Evolutionary conservation across 2,888 invertebrate genomes (phyloP).

Genomic region (Leucophora obtusa): DNA sequence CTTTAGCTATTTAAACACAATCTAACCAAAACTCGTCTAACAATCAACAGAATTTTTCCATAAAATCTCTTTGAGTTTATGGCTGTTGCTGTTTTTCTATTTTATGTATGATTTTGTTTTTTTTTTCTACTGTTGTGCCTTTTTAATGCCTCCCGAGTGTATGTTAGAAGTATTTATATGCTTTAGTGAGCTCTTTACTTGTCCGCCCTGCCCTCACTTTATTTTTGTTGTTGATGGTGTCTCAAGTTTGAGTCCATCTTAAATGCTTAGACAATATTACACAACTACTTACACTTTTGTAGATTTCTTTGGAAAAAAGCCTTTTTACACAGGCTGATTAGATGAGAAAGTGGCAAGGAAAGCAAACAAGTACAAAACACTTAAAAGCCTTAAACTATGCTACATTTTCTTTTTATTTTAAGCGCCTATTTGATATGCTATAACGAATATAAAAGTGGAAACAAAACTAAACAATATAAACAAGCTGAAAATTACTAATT

Average conservation of each 20-base stretch:
- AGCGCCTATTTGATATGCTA: constrained; percentile 24
- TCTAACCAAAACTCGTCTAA: not conserved
- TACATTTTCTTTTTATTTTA: constrained; percentile 21
- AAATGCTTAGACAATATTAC: constrained; percentile 50
- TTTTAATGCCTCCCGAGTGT: not conserved
- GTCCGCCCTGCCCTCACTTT: no score
- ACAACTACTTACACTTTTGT: constrained; percentile 45
- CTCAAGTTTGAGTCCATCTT: constrained; percentile 38
- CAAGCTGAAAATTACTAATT: not conserved
- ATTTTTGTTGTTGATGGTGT: not conserved
- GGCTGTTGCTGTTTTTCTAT: not conserved
- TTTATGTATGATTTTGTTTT: not conserved
- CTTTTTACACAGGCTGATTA: constrained; percentile 7
- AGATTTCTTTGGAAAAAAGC: constrained; percentile 7
- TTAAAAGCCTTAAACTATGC: constrained; percentile 46
- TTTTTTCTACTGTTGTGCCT: not conserved
- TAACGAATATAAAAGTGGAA: not conserved
- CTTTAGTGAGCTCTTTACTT: not conserved
- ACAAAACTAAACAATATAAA: not conserved
- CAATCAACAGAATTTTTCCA: not conserved
- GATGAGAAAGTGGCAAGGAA: not conserved
- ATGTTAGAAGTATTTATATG: not conserved
- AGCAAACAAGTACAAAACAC: constrained; percentile 26
- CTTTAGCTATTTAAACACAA: not conserved
- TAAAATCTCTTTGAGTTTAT: not conserved